phyloP scores from a whole-genome alignment of 2,797 vertebrate genomes.

The Holocentrus rufus region DNA sequence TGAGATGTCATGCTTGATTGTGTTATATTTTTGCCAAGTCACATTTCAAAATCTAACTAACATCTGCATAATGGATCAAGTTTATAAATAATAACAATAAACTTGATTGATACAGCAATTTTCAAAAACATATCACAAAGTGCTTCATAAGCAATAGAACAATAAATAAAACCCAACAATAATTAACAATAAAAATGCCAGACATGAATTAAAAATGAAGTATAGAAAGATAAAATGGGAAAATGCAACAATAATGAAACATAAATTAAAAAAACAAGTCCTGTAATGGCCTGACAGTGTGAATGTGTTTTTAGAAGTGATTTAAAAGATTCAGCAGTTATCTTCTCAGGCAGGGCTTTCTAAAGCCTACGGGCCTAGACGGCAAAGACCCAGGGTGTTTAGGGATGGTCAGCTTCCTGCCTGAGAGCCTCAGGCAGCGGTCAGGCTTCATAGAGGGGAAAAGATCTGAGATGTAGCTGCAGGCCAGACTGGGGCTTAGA shows the following conservation, averaged over 20 bases:
- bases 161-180: conserved; percentile 49
- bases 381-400: not conserved
- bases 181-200: conserved; percentile 37
- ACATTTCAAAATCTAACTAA: conserved; percentile 41
- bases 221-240: not conserved
- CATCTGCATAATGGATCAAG: conserved; percentile 61
- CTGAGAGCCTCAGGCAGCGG: not conserved
- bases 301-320: conserved; percentile 19
- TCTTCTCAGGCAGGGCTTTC: not conserved
- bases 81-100: conserved; percentile 61
- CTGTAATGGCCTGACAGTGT: conserved; percentile 12
- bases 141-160: conserved; percentile 44
- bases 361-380: not conserved
- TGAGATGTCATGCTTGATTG: conserved; percentile 43
- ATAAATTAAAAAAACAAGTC: conserved; percentile 9
- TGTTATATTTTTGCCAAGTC: conserved; percentile 52
- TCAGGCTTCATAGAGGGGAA: not conserved
- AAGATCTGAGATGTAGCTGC: not conserved
- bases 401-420: not conserved
- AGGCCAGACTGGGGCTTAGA: not conserved
- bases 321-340: not conserved
- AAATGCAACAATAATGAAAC: conserved; percentile 4
- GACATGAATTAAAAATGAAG: conserved; percentile 38
- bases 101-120: conserved; percentile 47
- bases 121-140: conserved; percentile 47